Percentiles rank a stretch among this genome's conserved stretches.
These are phyloP conservation scores for Hydrotaea diabolus DNA, from an alignment of 2,888 invertebrate genomes.

Conservation along the genomic window DNA sequence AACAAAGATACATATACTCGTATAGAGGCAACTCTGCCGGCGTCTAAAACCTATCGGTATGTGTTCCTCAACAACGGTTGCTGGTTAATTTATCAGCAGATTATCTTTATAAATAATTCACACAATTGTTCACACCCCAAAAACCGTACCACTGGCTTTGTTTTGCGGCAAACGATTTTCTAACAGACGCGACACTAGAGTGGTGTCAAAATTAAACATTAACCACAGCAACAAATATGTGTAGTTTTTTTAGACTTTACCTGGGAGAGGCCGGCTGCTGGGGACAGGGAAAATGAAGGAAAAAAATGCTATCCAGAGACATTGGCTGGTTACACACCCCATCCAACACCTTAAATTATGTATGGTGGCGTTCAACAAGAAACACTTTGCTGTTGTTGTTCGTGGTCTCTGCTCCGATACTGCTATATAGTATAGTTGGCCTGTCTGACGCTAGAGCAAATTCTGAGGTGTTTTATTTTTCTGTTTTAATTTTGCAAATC, in stretches of 20 bases:
- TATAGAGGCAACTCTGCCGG: too few relatives aligned
- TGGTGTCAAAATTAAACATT: slow-evolving; percentile 36
- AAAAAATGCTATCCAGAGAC: neutral
- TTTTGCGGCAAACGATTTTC: neutral
- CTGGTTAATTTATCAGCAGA: slow-evolving; percentile 33
- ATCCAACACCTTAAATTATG: neutral
- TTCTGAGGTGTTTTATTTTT: too few relatives aligned
- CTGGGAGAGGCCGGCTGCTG: neutral
- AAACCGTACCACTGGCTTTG: neutral
- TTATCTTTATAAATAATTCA: slow-evolving; percentile 34
- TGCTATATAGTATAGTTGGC: too few relatives aligned
- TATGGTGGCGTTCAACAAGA: too few relatives aligned
- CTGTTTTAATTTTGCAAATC: too few relatives aligned
- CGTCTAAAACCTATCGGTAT: neutral
- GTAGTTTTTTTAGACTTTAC: neutral
- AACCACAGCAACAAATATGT: neutral
- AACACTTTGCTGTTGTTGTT: neutral
- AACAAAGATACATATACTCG: neutral
- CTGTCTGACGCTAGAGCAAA: neutral
- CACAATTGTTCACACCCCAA: slow-evolving; percentile 42
- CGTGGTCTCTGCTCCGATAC: too few relatives aligned
- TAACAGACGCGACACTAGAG: neutral
- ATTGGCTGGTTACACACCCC: neutral
- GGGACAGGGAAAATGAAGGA: neutral
- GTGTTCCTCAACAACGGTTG: neutral